Conservation (phyloP, 2,797 vertebrate genomes). For the Tachyglossus aculeatus region DNA sequence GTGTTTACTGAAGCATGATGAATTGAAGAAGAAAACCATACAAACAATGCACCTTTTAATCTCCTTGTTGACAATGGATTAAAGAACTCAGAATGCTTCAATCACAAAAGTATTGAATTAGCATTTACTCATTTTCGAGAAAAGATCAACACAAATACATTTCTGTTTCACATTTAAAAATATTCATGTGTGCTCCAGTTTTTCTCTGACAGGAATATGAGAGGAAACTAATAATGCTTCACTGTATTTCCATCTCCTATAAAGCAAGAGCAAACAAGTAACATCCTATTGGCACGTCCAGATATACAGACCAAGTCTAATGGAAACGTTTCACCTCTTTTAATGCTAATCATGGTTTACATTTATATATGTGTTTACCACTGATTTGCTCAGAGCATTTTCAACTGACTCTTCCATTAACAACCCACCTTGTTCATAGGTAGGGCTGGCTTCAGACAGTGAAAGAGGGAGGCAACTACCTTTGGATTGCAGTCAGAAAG, state of each 20-base stretch:
- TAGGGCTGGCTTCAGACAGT: too few species aligned
- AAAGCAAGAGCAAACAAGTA: neutral
- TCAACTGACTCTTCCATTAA: neutral
- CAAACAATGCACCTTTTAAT: neutral
- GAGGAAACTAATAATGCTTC: neutral
- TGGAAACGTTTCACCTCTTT: neutral
- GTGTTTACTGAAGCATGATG: neutral
- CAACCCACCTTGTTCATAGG: too few species aligned
- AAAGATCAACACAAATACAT: neutral
- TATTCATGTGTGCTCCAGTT: neutral
- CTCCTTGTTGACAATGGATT: neutral
- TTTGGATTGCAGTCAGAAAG: too few species aligned
- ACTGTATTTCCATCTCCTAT: neutral
- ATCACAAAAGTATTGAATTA: neutral
- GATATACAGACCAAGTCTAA: neutral
- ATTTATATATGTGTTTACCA: neutral
- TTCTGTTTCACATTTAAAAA: constrained; percentile 15
- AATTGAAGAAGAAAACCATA: constrained; percentile 7
- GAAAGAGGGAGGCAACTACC: too few species aligned
- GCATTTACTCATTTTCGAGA: neutral
- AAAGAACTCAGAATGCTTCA: neutral
- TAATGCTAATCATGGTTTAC: neutral
- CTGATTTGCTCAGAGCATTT: neutral
- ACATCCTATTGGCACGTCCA: neutral
- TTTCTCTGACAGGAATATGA: constrained; percentile 13